Base-by-base conservation (phyloP, 2,888 invertebrate species). In the Drosophila algonquin region DNA sequence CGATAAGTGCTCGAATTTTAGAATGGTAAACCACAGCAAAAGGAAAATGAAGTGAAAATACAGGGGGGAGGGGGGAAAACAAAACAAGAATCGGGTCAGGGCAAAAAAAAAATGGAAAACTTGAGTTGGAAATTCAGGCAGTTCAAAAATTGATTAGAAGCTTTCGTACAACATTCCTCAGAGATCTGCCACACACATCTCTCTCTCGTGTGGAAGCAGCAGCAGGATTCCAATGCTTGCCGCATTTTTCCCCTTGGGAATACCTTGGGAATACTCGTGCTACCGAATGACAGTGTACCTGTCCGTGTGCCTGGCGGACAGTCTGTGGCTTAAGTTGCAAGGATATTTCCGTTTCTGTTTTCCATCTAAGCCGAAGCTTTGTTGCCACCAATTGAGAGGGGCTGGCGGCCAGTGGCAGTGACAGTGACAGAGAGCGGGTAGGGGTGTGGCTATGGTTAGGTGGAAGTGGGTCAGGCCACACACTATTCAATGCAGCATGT, bases 121-220 rank as follows among this genome's bases (percentile, higher is more conserved):
- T 81, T 76, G 64, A 62, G 56, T 65, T 67, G 60, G 55, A 80
- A 86, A 80, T 69, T 75, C 79, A 69, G 71, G 55, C 72, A 77
- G 77, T 83, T 77, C 74, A 79, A 86, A 85, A 88, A 88, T 85
- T 86, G 85, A 85, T 85, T 85, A 88, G 86, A 88, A 86, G 79
- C 86, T 70, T 77, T 75, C 14, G 40, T 1, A 45, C 73, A 53
- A 73, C 63, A 71, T 70, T 70, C 55, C 44, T 40, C 52, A 53
- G 57, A 53, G 72, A 63, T 63, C 7, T 40, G 40, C 14, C 40
- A 7, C 40, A 53, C 45, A 71, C 21, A 21, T 21, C 3, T 21
- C 21, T 21, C 21, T 24, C 55, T 56, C 32, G 45, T 44, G 46
- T 27, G 47, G 35, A 45, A 64, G 21, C 21, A 21, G 21, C 21